Conservation (phyloP, 2,113 vertebrate species). For the Rhea pennata region DNA sequence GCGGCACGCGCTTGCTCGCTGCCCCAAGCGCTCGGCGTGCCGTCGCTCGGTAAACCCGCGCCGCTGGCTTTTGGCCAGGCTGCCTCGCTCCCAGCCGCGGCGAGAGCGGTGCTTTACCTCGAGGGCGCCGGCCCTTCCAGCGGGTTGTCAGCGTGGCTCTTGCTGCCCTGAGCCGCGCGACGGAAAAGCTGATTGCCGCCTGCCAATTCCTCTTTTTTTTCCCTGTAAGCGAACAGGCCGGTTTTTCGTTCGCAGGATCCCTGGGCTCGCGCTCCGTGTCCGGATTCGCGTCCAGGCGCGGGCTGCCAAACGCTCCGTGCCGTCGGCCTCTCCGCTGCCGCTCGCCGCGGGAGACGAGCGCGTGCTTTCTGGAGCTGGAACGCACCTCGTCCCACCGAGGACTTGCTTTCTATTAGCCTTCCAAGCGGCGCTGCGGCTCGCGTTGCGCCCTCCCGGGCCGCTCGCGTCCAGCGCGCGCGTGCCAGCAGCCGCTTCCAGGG, state of each 20-base stretch:
- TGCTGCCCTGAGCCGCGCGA: fast-evolving
- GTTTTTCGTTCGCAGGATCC: not conserved
- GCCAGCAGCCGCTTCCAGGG: no score
- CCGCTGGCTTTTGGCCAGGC: fast-evolving
- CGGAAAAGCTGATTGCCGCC: not conserved
- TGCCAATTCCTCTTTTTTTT: not conserved
- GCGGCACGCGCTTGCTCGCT: no score
- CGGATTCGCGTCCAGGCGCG: not conserved
- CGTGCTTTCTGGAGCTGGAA: not conserved
- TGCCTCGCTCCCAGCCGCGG: no score
- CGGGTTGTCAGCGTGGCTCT: fast-evolving
- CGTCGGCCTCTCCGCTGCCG: no score
- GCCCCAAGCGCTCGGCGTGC: fast-evolving
- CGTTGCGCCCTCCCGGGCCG: fast-evolving
- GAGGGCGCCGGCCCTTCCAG: not conserved
- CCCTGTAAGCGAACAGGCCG: not conserved
- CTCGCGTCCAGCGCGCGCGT: not conserved
- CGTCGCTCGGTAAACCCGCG: not conserved
- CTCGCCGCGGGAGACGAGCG: no score
- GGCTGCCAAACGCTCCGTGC: not conserved
- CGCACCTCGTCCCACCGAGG: not conserved
- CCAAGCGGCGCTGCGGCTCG: not conserved
- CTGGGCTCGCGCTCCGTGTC: fast-evolving
- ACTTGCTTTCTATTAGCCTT: not conserved
- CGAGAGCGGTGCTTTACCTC: not conserved